Percentiles rank a stretch among this genome's conserved stretches.
phyloP scores from a whole-genome alignment of 1,140 invertebrate species.

The Copidosoma floridanum region DNA sequence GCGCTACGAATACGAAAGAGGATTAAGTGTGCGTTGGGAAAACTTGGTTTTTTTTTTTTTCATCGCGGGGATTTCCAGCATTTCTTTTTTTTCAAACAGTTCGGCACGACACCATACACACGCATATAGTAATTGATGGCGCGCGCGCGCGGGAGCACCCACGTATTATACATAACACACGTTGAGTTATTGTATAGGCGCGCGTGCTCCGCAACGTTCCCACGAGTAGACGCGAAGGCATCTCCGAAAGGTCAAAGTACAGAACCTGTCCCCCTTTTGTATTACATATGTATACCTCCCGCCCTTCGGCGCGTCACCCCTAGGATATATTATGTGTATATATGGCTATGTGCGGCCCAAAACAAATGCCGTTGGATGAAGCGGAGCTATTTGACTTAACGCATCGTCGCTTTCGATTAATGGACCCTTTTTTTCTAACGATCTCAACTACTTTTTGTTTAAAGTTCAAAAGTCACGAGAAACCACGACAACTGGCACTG shows the following conservation, averaged over 20 bases:
- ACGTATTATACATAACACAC: not conserved
- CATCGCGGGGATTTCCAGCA: no score
- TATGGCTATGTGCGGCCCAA: constrained; percentile 31
- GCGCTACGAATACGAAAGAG: no score
- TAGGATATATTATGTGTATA: not conserved
- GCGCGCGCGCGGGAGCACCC: constrained; percentile 24
- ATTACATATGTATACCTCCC: constrained; percentile 8
- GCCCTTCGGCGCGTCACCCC: not conserved
- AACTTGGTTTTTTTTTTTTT: no score
- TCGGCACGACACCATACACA: constrained; percentile 1
- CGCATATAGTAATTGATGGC: constrained; percentile 26
- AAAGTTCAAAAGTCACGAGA: no score
- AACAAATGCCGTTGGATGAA: constrained; percentile 39
- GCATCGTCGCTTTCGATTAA: not conserved
- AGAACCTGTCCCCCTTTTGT: constrained; percentile 42
- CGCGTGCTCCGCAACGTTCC: constrained; percentile 39
- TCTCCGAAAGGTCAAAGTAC: constrained; percentile 49
- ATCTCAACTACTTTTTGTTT: no score
- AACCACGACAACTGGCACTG: no score
- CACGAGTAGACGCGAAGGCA: constrained; percentile 35
- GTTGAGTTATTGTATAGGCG: constrained; percentile 33
- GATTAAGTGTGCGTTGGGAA: no score
- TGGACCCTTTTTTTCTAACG: no score
- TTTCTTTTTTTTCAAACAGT: constrained; percentile 4
- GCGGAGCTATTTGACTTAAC: constrained; percentile 38